Conservation (phyloP, 2,888 invertebrate genomes). For the Priocnemis perturbator region DNA sequence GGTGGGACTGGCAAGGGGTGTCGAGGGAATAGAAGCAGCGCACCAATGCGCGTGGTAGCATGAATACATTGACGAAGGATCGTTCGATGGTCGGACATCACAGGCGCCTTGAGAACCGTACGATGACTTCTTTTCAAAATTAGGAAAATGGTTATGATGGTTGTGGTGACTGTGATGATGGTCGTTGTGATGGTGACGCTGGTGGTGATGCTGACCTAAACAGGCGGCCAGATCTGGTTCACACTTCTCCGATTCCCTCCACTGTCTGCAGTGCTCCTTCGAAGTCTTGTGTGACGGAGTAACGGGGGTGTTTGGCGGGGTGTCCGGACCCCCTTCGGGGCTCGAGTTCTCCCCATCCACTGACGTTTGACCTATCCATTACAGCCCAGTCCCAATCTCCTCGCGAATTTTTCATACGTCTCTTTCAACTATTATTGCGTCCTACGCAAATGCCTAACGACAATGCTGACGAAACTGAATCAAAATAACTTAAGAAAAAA, state of each 20-base stretch:
- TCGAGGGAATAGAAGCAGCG: slow-evolving; percentile 69
- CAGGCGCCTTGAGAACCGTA: slow-evolving; percentile 63
- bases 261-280: slow-evolving; percentile 66
- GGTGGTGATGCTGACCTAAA: slow-evolving; percentile 76
- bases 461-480: slow-evolving; percentile 72
- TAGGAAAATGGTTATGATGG: slow-evolving; percentile 75
- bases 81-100: slow-evolving; percentile 61
- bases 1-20: slow-evolving; percentile 64
- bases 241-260: slow-evolving; percentile 68
- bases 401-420: slow-evolving; percentile 64
- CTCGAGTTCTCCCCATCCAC: slow-evolving; percentile 72
- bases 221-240: slow-evolving; percentile 67
- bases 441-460: slow-evolving; percentile 74
- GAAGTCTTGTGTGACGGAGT: slow-evolving; percentile 72
- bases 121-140: slow-evolving; percentile 70
- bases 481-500: slow-evolving; percentile 57
- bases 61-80: slow-evolving; percentile 70
- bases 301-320: slow-evolving; percentile 74
- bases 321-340: slow-evolving; percentile 72
- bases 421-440: slow-evolving; percentile 70
- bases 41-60: slow-evolving; percentile 73
- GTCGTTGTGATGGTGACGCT: slow-evolving; percentile 73
- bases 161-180: slow-evolving; percentile 76
- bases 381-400: slow-evolving; percentile 74
- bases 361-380: slow-evolving; percentile 75